Evolutionary conservation across 2,797 vertebrate genomes (phyloP).

Genomic region (Cyprinella venusta): DNA sequence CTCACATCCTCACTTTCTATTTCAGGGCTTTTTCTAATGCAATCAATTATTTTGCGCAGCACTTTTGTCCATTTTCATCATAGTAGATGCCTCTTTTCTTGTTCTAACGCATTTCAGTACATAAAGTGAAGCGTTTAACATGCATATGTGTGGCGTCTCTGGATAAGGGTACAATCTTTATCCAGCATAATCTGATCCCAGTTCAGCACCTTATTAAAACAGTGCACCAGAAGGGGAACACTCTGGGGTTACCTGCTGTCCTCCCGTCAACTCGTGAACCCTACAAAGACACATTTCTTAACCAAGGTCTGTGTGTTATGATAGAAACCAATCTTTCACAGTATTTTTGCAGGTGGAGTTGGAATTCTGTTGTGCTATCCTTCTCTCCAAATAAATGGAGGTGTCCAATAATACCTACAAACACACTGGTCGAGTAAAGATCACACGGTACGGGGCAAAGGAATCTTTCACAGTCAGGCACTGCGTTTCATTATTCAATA

Average conservation of each 20-base stretch:
- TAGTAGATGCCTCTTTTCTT: neutral
- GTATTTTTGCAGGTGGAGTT: constrained; percentile 43
- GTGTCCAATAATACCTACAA: constrained; percentile 19
- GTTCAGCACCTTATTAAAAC: neutral
- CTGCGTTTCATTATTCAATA: neutral
- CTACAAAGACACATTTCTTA: constrained; percentile 21
- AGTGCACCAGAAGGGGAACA: constrained; percentile 33
- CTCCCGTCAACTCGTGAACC: constrained; percentile 14
- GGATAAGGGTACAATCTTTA: neutral
- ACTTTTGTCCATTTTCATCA: neutral
- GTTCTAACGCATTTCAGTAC: neutral
- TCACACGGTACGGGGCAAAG: neutral
- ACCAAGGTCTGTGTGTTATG: constrained; percentile 37
- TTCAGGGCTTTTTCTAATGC: neutral
- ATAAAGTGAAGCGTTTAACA: neutral
- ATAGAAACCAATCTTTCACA: constrained; percentile 35
- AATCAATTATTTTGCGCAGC: neutral
- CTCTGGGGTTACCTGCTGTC: constrained; percentile 43
- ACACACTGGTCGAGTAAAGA: neutral
- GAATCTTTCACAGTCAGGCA: neutral
- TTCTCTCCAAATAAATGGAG: constrained; percentile 39
- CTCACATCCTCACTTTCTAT: neutral
- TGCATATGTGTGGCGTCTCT: neutral
- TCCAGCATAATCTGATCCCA: constrained; percentile 1
- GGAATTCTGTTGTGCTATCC: constrained; percentile 29